Evolutionary conservation across 2,797 vertebrate species (phyloP), one percentile per base, ranked within the genome.

Genomic region (Cuniculus paca): DNA sequence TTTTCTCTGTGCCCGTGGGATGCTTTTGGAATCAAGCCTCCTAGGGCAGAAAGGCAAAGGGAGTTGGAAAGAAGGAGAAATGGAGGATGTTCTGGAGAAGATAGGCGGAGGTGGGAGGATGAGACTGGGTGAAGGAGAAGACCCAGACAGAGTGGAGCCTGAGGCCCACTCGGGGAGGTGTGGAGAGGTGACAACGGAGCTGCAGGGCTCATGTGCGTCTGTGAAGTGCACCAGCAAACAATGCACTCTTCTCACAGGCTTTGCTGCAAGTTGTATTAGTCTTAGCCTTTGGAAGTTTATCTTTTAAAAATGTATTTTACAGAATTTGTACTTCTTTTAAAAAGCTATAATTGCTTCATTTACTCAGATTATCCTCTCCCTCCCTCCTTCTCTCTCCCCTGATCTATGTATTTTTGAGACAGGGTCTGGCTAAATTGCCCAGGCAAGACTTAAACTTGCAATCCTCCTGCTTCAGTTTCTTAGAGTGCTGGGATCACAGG

Each of bases 271-370:
- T 61, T 48, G 50, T 31, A 48, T 68, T 54, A 65, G 63, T 84
- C 6, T 60, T 24, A 39, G 42, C 42, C 39, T 60, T 4, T 13
- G 63, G 77, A 56, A 88, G 63, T 60, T 1, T n/a, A n/a, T 85
- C 81, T 60, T 68, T 79, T 88, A 34, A 42, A 72, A 42, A 6
- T 74, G 5, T 19, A 65, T 79, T 93, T 58, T 91, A 77, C 72
- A 70, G 20, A 88, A 91, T 56, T 88, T 48, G 14, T 63, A 61
- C 74, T 96, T 88, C 31, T 88, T 45, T 84, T 34, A 75, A 56
- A 81, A 75, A 81, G 50, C 39, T 28, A 31, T 20, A 80, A 28
- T 60, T 65, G 1, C 82, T 86, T 87, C 24, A 85, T 9, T 60
- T 54, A 89, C n/a, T 63, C 31, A 77, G 10, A 70, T 20, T 65